A percentile compares a stretch with the other conserved stretches of the same genome.
Evolutionary conservation across 2,797 vertebrate species (phyloP).

Genomic region (Chromis chromis): DNA sequence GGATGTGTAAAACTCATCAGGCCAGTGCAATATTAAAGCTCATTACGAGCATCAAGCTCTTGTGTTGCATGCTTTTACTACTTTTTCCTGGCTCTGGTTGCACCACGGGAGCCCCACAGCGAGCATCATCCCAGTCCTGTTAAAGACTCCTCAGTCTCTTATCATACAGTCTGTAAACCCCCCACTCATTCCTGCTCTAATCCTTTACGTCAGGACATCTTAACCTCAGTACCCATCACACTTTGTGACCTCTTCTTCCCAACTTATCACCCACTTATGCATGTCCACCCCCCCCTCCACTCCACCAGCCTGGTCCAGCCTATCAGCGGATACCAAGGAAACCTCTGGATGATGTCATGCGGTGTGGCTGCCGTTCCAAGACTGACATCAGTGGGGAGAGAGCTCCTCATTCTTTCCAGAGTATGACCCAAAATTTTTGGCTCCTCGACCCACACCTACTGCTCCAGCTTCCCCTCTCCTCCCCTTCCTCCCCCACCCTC

Average conservation of each 20-base stretch:
- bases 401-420: slow-evolving; percentile 86
- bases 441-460: slow-evolving; percentile 45
- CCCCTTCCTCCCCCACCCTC: slow-evolving; percentile 1
- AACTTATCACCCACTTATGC: slow-evolving; percentile 5
- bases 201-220: slow-evolving; percentile 19
- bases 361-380: slow-evolving; percentile 72
- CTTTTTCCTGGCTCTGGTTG: slow-evolving; percentile 71
- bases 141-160: slow-evolving; percentile 34
- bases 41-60: slow-evolving; percentile 61
- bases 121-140: slow-evolving; percentile 10
- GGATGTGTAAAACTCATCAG: slow-evolving; percentile 58
- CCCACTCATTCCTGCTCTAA: slow-evolving; percentile 34
- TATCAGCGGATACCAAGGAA: slow-evolving; percentile 62
- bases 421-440: slow-evolving; percentile 61
- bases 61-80: slow-evolving; percentile 63
- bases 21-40: slow-evolving; percentile 45
- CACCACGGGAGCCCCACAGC: slow-evolving; percentile 23
- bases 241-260: slow-evolving; percentile 8
- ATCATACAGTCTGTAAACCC: slow-evolving; percentile 18
- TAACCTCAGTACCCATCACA: background rate
- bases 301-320: slow-evolving; percentile 35
- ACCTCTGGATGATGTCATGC: slow-evolving; percentile 80
- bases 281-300: background rate
- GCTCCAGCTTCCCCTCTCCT: slow-evolving; percentile 32
- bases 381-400: slow-evolving; percentile 79